Evolutionary conservation across 2,113 vertebrate genomes (phyloP), one percentile per base, ranked within the genome.

Genomic region (Isichthys henryi): DNA sequence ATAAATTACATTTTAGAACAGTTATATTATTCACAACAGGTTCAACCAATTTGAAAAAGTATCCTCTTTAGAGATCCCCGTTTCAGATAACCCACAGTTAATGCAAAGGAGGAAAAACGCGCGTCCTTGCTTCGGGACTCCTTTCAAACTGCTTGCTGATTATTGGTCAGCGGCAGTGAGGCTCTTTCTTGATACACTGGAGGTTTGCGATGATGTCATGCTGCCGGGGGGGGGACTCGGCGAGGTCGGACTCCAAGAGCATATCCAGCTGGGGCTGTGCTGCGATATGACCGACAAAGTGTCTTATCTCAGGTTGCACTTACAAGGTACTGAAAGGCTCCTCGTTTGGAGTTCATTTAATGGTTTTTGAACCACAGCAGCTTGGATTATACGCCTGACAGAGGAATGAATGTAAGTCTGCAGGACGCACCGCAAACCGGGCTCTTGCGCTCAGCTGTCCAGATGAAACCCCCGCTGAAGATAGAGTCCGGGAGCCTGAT

Each of bases 191-290:
- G 21, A 62, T 23, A 62, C 56, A 56, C 56, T 62, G 56, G 53
- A n/a, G 56, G 21, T 23, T 19, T 87, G 70, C 89, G 48, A 87
- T 90, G 89, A 90, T 52, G 89, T 90, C 89, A 90, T 90, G 85
- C 84, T 13, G 62, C 85, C 85, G 46, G 11, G 13, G 80, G 84
- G 83, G 56, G 66, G 19, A 21, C 53, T 56, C 53, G 5, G 53
- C 19, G 53, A 56, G 89, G 89, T 46, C 66, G 89, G 43, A 23
- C 56, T n/a, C 21, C 46, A 62, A 46, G 58, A 17, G 49, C 49
- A 46, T 56, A 58, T 70, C 43, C 52, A 70, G 21, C 39, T 46
- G 21, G 39, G 80, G 50, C 80, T 85, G 21, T 19, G 21, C 66
- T 58, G n/a, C 39, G 77, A 89, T 83, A 3, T 23, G 85, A 87